phyloP scores from a whole-genome alignment of 2,113 vertebrate species.

The Eulemur macaco region DNA sequence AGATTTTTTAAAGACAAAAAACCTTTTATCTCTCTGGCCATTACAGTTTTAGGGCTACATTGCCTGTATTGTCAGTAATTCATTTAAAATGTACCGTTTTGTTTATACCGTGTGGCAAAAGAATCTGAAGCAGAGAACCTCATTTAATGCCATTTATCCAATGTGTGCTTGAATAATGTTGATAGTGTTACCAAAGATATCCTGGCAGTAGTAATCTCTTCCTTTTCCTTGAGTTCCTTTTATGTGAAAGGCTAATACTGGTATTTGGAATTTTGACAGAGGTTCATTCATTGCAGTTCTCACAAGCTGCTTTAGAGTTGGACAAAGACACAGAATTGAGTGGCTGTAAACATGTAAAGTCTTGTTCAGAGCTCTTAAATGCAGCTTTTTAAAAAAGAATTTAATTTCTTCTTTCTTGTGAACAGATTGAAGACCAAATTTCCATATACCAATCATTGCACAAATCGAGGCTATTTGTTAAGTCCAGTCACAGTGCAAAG shows the following conservation, averaged over 20 bases:
- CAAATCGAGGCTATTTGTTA: conserved; percentile 94
- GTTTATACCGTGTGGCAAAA: neutral
- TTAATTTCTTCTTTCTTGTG: conserved; percentile 75
- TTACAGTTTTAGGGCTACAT: conserved; percentile 27
- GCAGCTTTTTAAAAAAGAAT: conserved; percentile 23
- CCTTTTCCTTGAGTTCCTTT: conserved; percentile 34
- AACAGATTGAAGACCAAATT: conserved; percentile 92
- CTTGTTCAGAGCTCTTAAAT: conserved; percentile 49
- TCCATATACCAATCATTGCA: conserved; percentile 82
- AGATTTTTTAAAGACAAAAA: conserved; percentile 4
- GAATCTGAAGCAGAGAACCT: conserved; percentile 40
- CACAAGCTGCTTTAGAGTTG: conserved; percentile 28
- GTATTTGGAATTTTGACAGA: conserved; percentile 44
- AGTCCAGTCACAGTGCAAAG: conserved; percentile 94
- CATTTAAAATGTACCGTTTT: conserved; percentile 26
- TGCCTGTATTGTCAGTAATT: neutral
- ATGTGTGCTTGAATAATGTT: conserved; percentile 20
- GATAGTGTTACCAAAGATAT: conserved; percentile 28
- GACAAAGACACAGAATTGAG: conserved; percentile 42
- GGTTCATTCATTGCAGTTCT: conserved; percentile 58
- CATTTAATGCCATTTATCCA: neutral
- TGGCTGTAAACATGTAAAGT: conserved; percentile 35
- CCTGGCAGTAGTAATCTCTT: conserved; percentile 42
- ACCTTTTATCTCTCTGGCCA: neutral
- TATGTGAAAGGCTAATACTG: conserved; percentile 62